Conservation (phyloP, 2,797 vertebrate species). For the Centroberyx gerrardi region DNA sequence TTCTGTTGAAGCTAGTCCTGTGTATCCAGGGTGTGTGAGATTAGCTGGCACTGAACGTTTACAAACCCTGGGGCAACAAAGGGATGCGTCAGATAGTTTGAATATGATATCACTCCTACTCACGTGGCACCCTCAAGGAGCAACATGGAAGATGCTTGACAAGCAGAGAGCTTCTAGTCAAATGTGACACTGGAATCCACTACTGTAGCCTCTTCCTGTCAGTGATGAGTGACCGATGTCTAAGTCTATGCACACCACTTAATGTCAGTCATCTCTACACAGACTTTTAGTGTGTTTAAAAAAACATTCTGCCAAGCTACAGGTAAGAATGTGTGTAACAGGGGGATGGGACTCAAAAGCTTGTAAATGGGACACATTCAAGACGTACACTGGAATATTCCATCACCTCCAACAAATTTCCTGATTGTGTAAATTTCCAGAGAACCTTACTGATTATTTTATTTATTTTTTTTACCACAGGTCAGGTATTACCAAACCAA, state of each 20-base stretch:
- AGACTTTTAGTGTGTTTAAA: not conserved
- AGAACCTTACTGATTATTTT: not conserved
- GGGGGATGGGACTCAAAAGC: not conserved
- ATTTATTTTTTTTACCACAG: not conserved
- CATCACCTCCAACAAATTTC: slow-evolving; percentile 10
- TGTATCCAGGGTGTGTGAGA: slow-evolving; percentile 17
- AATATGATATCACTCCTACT: not conserved
- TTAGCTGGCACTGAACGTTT: slow-evolving; percentile 26
- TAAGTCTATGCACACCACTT: not conserved
- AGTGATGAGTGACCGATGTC: not conserved
- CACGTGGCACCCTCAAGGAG: not conserved
- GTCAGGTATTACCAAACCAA: not conserved
- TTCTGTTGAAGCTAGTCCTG: slow-evolving; percentile 11
- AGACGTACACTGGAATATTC: not conserved
- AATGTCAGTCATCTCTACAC: slow-evolving; percentile 25
- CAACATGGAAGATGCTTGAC: not conserved
- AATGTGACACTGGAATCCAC: slow-evolving; percentile 2
- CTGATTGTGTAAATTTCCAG: not conserved
- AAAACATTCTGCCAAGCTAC: slow-evolving; percentile 14
- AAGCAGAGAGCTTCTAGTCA: not conserved
- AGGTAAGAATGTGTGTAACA: not conserved
- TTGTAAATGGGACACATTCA: not conserved
- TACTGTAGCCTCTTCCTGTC: not conserved
- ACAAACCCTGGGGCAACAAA: slow-evolving; percentile 17
- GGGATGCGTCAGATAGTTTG: not conserved